Base-by-base conservation (phyloP, 2,113 vertebrate genomes). In the Strix uralensis region DNA sequence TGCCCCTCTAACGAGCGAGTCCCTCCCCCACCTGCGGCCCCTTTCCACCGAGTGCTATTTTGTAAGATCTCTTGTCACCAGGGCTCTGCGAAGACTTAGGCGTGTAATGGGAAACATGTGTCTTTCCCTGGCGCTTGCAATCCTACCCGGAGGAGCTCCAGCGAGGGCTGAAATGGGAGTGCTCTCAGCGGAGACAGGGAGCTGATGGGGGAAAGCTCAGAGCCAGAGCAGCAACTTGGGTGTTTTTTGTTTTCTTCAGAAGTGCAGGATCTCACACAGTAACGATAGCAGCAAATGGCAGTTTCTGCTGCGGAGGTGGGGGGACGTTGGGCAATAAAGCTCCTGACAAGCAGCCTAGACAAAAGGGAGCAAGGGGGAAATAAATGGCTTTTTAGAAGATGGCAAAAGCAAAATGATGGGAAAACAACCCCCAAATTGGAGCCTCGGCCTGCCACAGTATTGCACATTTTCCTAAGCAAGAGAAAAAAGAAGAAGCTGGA, bases 101-200 rank as follows among this genome's bases (percentile, higher is more conserved):
- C 40, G 13, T 46, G 36, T 96, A 96, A 96, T 94, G 92, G 54
- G 91, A 97, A 97, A 95, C 96, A 97, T 72, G 85, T 96, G 97
- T 96, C 92, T 54, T 47, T 95, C 67, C 61, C 88, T 80, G 73
- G 94, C 52, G 10, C 86, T 94, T 51, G 77, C 88, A 92, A 86
- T 51, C 94, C 52, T 88, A 94, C 69, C 91, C 91, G 4, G 40
- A 95, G 86, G 79, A 92, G 86, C 96, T 84, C 92, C 93, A 23
- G 91, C 1, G 4, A 94, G 93, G 92, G 71, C 80, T 93, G 89
- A 93, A 95, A 78, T 62, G 92, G 95, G 80, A 95, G 55, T 30
- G 49, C 75, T 92, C 86, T 88, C 58, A 13, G 79, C 3, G 36
- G 95, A 96, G 42, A 22, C 66, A 19, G 62, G 87, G 84, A 87